A percentile compares a stretch with the other conserved stretches of the same genome.
phyloP scores from a whole-genome alignment of 2,888 invertebrate species.

The Agrochola lychnidis region DNA sequence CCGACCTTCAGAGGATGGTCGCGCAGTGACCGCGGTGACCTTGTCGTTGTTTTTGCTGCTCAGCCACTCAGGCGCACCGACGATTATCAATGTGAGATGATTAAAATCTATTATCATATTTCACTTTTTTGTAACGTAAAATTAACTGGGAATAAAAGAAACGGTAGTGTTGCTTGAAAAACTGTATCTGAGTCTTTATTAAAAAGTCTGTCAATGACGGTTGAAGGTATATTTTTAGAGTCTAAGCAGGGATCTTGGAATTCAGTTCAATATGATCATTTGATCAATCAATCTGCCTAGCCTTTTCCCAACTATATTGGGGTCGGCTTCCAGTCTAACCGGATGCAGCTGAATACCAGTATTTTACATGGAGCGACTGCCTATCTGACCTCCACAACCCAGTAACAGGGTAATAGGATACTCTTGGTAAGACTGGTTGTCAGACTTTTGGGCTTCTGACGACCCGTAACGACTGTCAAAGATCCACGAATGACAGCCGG shows the following conservation, averaged over 20 bases:
- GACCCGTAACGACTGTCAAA: no score
- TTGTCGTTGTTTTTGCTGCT: conserved; percentile 77
- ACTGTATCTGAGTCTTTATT: not conserved
- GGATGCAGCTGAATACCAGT: no score
- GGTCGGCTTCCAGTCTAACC: no score
- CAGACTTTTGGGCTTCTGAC: no score
- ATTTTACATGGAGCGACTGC: no score
- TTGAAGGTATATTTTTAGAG: not conserved
- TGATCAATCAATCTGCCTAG: no score
- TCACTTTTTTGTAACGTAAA: conserved; percentile 19
- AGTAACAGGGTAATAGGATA: no score
- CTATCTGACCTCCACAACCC: no score
- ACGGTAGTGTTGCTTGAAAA: conserved; percentile 1
- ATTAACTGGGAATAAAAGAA: not conserved
- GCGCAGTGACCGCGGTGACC: conserved; percentile 72
- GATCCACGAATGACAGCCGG: no score
- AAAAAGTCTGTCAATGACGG: not conserved
- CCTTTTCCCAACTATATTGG: no score
- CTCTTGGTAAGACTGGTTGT: no score
- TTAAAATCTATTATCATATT: conserved; percentile 34
- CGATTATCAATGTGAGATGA: conserved; percentile 53
- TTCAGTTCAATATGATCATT: not conserved
- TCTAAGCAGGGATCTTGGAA: not conserved
- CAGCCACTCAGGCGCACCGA: conserved; percentile 72
- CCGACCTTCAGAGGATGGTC: conserved; percentile 67